Base-by-base conservation (phyloP, 2,113 vertebrate species). In the Gobio gobio region DNA sequence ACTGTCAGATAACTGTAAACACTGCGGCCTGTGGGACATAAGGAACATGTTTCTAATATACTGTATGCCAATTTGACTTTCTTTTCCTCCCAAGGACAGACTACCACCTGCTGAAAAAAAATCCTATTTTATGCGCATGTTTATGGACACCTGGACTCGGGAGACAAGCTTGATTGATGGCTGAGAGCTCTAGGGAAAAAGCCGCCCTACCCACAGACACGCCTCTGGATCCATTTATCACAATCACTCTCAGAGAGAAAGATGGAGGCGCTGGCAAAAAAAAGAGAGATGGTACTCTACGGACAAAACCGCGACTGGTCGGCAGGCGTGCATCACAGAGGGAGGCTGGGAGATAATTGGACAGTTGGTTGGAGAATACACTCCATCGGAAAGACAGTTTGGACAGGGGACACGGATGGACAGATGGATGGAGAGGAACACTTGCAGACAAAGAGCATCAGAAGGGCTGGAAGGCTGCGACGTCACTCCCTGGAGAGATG, bases 71-170 rank as follows among this genome's bases (percentile, higher is more conserved):
- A 84, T 93, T 92, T 93, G 91, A 92, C 90, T 91, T 89, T 90
- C 83, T 58, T 63, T 86, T 89, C 86, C 40, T 85, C 85, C 89
- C 94, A 94, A 94, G 94, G 92, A 93, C 94, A 92, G 89, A 76
- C 86, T 91, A 87, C 91, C 92, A 93, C 93, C 94, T 94, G 92
- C 91, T 88, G 91, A 92, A 78, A 78, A 73, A 76, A 78, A 87
- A 89, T 89, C 85, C 75, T 89, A 91, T 93, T 93, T 93, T 90
- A 92, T 92, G 90, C 88, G 89, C 91, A 92, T 92, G 91, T 93
- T 93, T 94, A 92, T 91, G 92, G 89, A 90, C 83, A 88, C 76
- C 85, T 88, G 66, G n/a, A 80, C 91, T 90, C 86, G 47, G 82
- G 89, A 90, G 92, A 88, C 84, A 77, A 82, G 84, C 70, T 85